Base-by-base conservation (phyloP, 2,888 invertebrate genomes). In the Graphium colonna region DNA sequence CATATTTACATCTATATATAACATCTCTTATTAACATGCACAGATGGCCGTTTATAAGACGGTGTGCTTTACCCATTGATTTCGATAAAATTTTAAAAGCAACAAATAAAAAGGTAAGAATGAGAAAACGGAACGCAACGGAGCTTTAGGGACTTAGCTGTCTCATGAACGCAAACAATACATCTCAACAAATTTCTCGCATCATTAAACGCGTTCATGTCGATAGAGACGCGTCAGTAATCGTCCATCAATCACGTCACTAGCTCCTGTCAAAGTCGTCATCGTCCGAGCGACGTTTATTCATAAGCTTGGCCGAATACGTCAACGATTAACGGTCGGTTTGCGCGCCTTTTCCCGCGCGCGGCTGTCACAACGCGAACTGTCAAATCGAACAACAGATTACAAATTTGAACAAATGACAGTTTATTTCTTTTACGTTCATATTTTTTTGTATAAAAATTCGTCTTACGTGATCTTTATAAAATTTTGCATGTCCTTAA, bases 241-340 rank as follows among this genome's bases (percentile, higher is more conserved):
- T 41, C 42, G 36, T 40, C 40, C 39, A 36, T 46, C 50, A 13
- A 50, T 50, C 54, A 50, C 50, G 28, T 41, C 41, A 42, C 46
- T 46, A n/a, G 18, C 33, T 12, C 26, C 54, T 50, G 54, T 50
- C 54, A 55, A 43, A 3, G 9, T 5, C 17, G 41, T 55, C 41
- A 38, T 42, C 50, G 12, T 10, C 39, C 9, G 50, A 50, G 46
- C 54, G 41, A 54, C 49, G 49, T 50, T 50, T 55, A 50, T 55
- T 55, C 54, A 50, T 50, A 36, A 45, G 40, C 41, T 46, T 26
- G n/a, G 1, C 41, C 26, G 50, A n/a, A n/a, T 10, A 50, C 46
- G 50, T 21, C 17, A 26, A 45, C 50, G 50, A 50, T 46, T 46
- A 50, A 13, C 13, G 7, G 16, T 16, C 31, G 41, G 28, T 21